These are phyloP conservation scores for Eurytoma californica DNA, from an alignment of 2,888 invertebrate genomes.

Conservation along the genomic window DNA sequence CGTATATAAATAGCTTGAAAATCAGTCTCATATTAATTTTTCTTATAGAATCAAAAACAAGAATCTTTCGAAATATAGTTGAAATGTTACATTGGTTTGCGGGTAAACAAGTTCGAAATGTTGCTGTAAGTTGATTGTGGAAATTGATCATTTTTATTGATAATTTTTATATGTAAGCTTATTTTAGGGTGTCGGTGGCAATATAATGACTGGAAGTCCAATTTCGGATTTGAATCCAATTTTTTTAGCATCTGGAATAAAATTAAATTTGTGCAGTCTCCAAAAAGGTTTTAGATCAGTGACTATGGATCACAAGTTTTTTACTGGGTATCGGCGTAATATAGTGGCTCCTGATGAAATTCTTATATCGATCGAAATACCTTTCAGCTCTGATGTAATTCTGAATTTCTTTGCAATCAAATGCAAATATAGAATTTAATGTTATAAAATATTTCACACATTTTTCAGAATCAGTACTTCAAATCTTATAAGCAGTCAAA, in stretches of 20 bases:
- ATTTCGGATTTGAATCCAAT: slow-evolving; percentile 95
- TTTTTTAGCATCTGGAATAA: slow-evolving; percentile 84
- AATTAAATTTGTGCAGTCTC: slow-evolving; percentile 79
- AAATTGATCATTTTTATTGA: background rate
- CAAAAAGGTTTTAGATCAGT: slow-evolving; percentile 77
- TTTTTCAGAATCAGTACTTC: slow-evolving; percentile 80
- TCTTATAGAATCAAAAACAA: slow-evolving; percentile 76
- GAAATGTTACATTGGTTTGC: slow-evolving; percentile 95
- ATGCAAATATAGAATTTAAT: background rate
- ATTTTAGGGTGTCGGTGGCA: slow-evolving; percentile 86
- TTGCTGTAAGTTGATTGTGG: slow-evolving; percentile 77
- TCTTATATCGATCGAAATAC: slow-evolving; percentile 84
- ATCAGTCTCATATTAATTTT: background rate
- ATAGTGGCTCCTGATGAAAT: slow-evolving; percentile 84
- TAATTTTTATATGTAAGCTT: background rate
- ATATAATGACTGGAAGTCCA: slow-evolving; percentile 94
- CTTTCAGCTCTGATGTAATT: slow-evolving; percentile 78
- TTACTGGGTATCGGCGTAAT: slow-evolving; percentile 87
- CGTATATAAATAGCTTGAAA: no score
- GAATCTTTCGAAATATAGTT: slow-evolving; percentile 81
- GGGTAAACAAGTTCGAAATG: slow-evolving; percentile 94
- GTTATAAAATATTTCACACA: background rate
- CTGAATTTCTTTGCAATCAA: background rate
- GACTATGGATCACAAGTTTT: slow-evolving; percentile 84
- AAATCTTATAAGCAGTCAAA: slow-evolving; percentile 92